Evolutionary conservation across 2,113 vertebrate species (phyloP).

Genomic region (Alces alces): DNA sequence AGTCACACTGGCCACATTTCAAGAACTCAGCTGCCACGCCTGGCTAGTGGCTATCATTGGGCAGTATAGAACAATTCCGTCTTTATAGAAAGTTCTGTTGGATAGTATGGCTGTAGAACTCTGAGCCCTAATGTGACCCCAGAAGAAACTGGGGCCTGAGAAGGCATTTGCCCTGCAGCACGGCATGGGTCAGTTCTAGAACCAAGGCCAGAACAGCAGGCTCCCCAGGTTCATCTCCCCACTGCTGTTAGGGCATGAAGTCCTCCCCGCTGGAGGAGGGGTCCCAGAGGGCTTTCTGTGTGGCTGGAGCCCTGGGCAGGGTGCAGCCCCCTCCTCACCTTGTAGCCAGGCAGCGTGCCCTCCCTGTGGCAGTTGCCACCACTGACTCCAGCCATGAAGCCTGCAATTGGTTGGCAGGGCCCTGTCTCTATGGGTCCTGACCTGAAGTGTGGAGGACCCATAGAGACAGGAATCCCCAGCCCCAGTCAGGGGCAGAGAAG

Average conservation of each 20-base stretch:
- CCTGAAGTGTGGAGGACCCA: not conserved
- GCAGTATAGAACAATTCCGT: not conserved
- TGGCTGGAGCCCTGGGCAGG: not conserved
- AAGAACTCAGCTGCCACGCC: not conserved
- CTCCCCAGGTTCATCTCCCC: not conserved
- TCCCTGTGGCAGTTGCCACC: too few species aligned
- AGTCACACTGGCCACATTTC: not conserved
- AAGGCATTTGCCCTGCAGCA: not conserved
- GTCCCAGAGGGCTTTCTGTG: not conserved
- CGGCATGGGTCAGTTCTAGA: not conserved
- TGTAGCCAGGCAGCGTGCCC: not conserved
- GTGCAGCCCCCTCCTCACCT: not conserved
- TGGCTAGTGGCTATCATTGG: not conserved
- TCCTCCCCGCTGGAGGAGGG: not conserved
- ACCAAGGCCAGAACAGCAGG: not conserved
- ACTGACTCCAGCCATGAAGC: not conserved
- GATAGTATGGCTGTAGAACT: not conserved
- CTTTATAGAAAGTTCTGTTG: not conserved
- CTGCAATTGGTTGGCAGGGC: not conserved
- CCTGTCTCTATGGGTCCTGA: not conserved
- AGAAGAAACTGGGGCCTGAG: not conserved
- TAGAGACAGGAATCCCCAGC: not conserved
- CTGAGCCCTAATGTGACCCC: not conserved
- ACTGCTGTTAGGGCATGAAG: not conserved
- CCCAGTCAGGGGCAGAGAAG: not conserved